These are phyloP conservation scores for Syngnathus typhle DNA, from an alignment of 2,113 vertebrate genomes.

Conservation along the genomic window DNA sequence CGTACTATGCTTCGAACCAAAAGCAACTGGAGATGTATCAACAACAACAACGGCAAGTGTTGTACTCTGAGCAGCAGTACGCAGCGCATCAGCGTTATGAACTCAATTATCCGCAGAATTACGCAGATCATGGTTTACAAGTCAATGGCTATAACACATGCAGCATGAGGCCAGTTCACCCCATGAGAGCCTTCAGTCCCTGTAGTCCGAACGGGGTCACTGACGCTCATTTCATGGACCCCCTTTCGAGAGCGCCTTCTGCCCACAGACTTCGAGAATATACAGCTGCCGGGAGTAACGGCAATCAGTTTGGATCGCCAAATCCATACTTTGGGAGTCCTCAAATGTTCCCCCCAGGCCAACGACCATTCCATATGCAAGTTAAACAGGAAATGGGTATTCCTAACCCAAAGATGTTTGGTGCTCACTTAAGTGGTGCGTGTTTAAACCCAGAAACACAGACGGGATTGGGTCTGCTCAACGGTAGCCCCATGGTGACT, in stretches of 20 bases:
- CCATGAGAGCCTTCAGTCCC: slow-evolving; percentile 68
- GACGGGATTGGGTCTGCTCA: slow-evolving; percentile 59
- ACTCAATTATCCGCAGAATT: slow-evolving; percentile 81
- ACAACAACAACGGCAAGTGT: slow-evolving; percentile 74
- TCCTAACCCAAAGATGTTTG: slow-evolving; percentile 71
- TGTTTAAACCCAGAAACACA: slow-evolving; percentile 66
- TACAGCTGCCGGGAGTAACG: slow-evolving; percentile 70
- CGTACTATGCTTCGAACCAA: slow-evolving; percentile 77
- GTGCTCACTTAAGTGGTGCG: slow-evolving; percentile 66
- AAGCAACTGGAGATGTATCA: slow-evolving; percentile 81
- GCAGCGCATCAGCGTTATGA: slow-evolving; percentile 74
- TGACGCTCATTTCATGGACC: slow-evolving; percentile 75
- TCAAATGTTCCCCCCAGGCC: slow-evolving; percentile 66
- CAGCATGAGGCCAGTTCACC: slow-evolving; percentile 71
- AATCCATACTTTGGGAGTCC: slow-evolving; percentile 69
- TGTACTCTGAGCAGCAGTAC: slow-evolving; percentile 82
- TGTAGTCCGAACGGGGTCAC: slow-evolving; percentile 68
- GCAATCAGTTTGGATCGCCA: slow-evolving; percentile 74
- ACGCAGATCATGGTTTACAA: slow-evolving; percentile 77
- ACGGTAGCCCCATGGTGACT: slow-evolving; percentile 63
- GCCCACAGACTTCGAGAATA: slow-evolving; percentile 69
- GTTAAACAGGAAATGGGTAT: slow-evolving; percentile 73
- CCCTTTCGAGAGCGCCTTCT: slow-evolving; percentile 70
- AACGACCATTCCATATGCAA: slow-evolving; percentile 77
- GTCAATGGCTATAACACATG: slow-evolving; percentile 79